phyloP scores from a whole-genome alignment of 2,797 vertebrate genomes.

The Uromys caudimaculatus region DNA sequence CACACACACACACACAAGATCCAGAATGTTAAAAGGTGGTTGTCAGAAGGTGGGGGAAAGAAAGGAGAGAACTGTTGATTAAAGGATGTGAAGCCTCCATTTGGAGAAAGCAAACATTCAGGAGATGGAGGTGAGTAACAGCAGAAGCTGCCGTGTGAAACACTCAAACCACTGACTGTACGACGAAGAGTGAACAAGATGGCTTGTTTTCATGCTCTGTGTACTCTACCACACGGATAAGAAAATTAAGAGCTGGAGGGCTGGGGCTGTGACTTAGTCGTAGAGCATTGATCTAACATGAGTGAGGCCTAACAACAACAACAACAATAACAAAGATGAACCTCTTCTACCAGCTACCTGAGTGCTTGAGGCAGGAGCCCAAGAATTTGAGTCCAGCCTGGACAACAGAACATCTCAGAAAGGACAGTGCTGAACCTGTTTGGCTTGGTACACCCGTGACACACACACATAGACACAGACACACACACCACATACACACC shows the following conservation, averaged over 20 bases:
- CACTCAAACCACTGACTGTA: neutral
- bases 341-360: neutral
- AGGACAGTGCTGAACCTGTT: conserved; percentile 3
- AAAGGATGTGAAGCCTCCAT: neutral
- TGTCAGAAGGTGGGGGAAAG: neutral
- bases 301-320: neutral
- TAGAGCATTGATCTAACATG: neutral
- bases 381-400: neutral
- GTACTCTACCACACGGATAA: conserved; percentile 17
- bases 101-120: neutral
- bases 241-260: neutral
- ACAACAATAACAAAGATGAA: neutral
- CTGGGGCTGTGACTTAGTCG: neutral
- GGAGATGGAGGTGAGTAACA: too few relatives aligned
- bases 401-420: neutral
- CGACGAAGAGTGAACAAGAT: neutral
- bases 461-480: too few relatives aligned
- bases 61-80: neutral
- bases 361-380: neutral
- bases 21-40: neutral
- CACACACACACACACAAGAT: neutral
- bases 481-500: too few relatives aligned
- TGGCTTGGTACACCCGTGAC: neutral
- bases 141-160: neutral
- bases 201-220: neutral